Conservation (phyloP, 2,113 vertebrate species). For the Zosterops pallidus region DNA sequence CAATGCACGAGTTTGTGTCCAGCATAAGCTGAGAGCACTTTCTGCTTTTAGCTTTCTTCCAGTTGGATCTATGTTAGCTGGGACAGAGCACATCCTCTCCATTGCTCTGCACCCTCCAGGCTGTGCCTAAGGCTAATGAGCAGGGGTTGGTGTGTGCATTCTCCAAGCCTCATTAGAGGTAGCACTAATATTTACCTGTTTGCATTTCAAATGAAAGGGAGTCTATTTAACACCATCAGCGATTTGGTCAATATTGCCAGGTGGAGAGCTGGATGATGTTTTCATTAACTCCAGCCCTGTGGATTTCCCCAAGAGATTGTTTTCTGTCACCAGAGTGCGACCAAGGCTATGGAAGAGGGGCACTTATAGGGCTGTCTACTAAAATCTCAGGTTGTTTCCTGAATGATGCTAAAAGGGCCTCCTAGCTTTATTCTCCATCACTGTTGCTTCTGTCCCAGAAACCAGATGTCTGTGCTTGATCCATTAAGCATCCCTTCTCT, state of each 20-base stretch:
- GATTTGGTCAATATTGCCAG: not conserved
- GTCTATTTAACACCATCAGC: not conserved
- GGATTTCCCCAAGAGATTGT: not conserved
- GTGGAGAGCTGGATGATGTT: not conserved
- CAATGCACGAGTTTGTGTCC: not conserved
- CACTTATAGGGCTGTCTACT: not conserved
- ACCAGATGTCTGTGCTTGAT: not conserved
- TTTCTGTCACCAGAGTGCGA: not conserved
- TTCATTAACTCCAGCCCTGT: not conserved
- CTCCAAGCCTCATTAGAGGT: not conserved
- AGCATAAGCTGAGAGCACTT: not conserved
- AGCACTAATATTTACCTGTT: constrained; percentile 39
- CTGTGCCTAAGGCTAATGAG: not conserved
- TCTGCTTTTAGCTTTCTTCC: not conserved
- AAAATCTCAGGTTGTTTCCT: not conserved
- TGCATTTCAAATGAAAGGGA: constrained; percentile 15
- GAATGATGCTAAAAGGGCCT: not conserved
- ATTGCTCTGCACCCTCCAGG: not conserved
- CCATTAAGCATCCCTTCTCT: not conserved
- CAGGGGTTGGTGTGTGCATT: not conserved
- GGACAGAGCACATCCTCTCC: not conserved
- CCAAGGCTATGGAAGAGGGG: not conserved
- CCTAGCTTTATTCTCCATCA: not conserved
- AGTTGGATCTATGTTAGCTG: not conserved
- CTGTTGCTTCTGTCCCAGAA: not conserved